Conservation (phyloP, 2,113 vertebrate genomes). For the Ophthalmolycus amberensis region DNA sequence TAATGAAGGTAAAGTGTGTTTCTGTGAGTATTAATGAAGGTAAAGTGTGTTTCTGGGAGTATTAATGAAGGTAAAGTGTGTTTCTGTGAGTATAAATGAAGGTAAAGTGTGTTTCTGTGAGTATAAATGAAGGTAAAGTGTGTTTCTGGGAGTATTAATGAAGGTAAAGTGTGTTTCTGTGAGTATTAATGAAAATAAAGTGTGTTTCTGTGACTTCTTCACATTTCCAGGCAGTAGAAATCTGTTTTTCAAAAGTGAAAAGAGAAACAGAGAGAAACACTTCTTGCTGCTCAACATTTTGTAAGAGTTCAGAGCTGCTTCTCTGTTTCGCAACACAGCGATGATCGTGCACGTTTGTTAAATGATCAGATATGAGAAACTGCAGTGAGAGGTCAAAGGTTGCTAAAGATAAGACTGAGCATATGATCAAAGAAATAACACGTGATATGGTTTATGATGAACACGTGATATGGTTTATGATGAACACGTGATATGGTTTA, state of each 20-base stretch:
- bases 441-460: background rate
- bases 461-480: no score
- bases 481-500: background rate
- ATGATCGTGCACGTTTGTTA: conserved; percentile 2
- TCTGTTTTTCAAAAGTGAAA: conserved; percentile 7
- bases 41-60: background rate
- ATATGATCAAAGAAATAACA: background rate
- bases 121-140: no score
- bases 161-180: background rate
- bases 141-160: background rate
- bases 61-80: background rate
- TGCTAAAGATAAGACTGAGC: background rate
- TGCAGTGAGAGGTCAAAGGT: conserved; percentile 11
- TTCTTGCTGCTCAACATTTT: conserved; percentile 49
- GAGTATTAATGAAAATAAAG: background rate
- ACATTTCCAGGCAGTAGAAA: background rate
- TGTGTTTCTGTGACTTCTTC: background rate
- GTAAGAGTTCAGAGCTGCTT: conserved; percentile 19
- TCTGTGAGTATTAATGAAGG: background rate
- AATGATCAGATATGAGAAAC: conserved; percentile 3
- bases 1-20: background rate
- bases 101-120: no score
- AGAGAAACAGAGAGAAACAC: conserved; percentile 55
- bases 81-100: background rate
- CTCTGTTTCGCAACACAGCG: conserved; percentile 17